Base-by-base conservation (phyloP, 53 echinoderm and acorn worm species). In the Temnopleurus reevesii region DNA sequence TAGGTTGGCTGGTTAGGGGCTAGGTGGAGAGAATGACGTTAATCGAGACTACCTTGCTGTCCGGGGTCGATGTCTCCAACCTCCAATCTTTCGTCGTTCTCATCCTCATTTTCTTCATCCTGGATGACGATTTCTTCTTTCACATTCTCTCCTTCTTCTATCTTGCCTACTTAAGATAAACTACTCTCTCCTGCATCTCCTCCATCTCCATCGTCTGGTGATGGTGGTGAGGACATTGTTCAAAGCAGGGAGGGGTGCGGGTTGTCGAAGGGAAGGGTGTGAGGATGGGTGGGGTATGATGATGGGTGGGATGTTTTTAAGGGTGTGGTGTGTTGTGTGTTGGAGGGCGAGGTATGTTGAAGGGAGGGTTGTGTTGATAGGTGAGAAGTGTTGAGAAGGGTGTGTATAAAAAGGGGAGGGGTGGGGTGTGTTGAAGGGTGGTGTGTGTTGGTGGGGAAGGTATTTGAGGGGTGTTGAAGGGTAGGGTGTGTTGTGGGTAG, bases 91-190 rank as follows among this genome's bases (percentile, higher is more conserved):
- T 44, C 86, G 10, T 85, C 86, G 5, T 54, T 34, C 12, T 45
- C 71, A 18, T 9, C 61, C 29, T 2, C 85, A 0, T 85, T 44
- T 26, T 85, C 86, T 45, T 77, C 79, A 8, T 85, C 86, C 63
- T 85, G 86, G 38, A 85, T 60, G 4, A 60, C 61, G 3, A 85
- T 85, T 29, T 85, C 86, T 43, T 44, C 86, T 21, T 60, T 59
- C 23, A 44, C 86, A 61, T 60, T 53, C 43, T 85, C 36, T 29
- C 61, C 61, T 21, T 85, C 60, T 36, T 61, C 86, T 18, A 60
- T 18, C 86, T 61, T 59, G 21, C 45, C 86, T 9, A 85, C 86
- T 13, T 85, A 41, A 6, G 86, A 85, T 53, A 85, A 85, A 61
- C 86, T 85, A 85, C 86, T 85, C 63, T 85, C 60, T 59, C 24